Percentiles rank a stretch among this genome's conserved stretches.
Conservation (phyloP, 2,797 vertebrate species). For the Meriones psammophilus region DNA sequence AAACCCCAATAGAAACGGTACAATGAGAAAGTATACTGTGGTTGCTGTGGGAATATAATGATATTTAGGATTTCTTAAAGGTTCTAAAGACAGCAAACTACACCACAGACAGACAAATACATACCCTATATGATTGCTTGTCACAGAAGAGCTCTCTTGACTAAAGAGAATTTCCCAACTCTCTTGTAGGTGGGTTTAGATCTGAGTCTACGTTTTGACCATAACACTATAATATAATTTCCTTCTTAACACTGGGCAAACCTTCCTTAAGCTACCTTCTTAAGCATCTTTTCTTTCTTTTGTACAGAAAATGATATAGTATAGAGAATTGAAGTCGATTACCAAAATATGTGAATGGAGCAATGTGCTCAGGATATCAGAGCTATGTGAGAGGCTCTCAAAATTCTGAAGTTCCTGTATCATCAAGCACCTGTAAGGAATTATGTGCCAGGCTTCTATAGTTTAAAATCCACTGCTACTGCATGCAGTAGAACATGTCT, state of each 20-base stretch:
- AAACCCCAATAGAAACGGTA: not conserved
- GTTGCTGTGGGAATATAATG: not conserved
- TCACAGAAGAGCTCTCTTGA: not conserved
- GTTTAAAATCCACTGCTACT: not conserved
- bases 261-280: not conserved
- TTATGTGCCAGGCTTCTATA: not conserved
- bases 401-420: not conserved
- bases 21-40: not conserved
- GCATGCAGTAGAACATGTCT: not conserved
- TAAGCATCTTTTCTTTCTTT: not conserved
- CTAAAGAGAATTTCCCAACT: not conserved
- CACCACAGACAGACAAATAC: not conserved
- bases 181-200: not conserved
- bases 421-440: not conserved
- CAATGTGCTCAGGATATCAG: not conserved
- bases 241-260: not conserved
- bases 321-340: not conserved
- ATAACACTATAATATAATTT: accelerated
- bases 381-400: not conserved
- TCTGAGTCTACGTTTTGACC: not conserved
- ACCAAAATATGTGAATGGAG: not conserved
- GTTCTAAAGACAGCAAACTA: not conserved
- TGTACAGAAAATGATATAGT: too few species aligned
- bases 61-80: not conserved
- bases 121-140: not conserved